Conservation (phyloP, 2,797 vertebrate species). For the Limosa lapponica region DNA sequence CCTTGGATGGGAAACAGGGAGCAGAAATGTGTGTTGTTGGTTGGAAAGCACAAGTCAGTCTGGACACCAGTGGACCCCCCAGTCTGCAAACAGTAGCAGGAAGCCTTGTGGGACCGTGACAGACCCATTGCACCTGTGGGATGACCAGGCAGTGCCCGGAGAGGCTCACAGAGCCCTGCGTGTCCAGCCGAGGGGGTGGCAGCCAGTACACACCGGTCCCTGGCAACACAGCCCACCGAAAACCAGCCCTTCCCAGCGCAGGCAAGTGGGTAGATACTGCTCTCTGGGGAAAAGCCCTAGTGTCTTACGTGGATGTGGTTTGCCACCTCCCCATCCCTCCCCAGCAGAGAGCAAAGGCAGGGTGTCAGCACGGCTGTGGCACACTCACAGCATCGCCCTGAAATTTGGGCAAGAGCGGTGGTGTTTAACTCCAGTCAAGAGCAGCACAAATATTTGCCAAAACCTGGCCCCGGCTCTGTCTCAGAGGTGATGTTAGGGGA, state of each 20-base stretch:
- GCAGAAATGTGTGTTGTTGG: neutral
- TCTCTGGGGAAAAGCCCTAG: neutral
- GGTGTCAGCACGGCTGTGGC: neutral
- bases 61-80: neutral
- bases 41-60: neutral
- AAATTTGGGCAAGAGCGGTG: neutral
- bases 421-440: neutral
- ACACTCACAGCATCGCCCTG: neutral
- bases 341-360: neutral
- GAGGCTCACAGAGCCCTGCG: neutral
- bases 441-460: neutral
- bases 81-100: neutral
- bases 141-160: neutral
- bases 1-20: neutral
- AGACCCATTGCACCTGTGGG: neutral
- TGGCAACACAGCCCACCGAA: neutral
- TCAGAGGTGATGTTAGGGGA: neutral
- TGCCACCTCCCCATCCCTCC: neutral
- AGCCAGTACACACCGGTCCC: neutral
- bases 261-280: neutral
- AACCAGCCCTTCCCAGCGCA: neutral
- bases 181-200: rapidly evolving
- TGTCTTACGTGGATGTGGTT: neutral
- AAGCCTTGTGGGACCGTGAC: neutral
- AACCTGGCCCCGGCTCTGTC: neutral